These are phyloP conservation scores for Caenorhabditis sp. DNA, from an alignment of 2,888 invertebrate species.

Conservation along the genomic window DNA sequence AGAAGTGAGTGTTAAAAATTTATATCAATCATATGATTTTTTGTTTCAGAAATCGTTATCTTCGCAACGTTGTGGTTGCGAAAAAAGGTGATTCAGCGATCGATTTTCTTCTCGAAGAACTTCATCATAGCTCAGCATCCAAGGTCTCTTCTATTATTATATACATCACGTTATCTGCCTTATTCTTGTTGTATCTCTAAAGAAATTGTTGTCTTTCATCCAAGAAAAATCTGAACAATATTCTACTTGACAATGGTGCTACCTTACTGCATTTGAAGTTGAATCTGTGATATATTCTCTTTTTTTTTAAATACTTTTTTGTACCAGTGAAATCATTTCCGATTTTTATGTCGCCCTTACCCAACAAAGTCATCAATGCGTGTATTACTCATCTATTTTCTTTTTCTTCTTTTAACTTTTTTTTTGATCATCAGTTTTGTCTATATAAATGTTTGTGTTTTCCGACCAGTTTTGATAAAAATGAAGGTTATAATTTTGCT, in stretches of 20 bases:
- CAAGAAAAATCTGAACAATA: no score
- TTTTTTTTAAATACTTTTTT: background rate
- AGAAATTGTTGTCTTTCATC: no score
- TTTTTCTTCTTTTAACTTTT: background rate
- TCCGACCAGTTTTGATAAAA: background rate
- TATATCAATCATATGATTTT: background rate
- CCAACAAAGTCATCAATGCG: slow-evolving; percentile 3
- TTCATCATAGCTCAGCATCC: slow-evolving; percentile 37
- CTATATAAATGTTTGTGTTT: background rate
- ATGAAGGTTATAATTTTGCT: background rate
- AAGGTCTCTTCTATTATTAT: background rate
- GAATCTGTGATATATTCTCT: background rate
- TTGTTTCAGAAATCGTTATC: slow-evolving; percentile 48
- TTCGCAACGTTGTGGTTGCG: slow-evolving; percentile 62
- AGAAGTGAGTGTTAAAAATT: slow-evolving; percentile 36
- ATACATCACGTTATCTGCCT: background rate
- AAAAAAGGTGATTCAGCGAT: slow-evolving; percentile 67
- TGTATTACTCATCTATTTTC: slow-evolving; percentile 3
- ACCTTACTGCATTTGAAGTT: background rate
- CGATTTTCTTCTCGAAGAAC: slow-evolving; percentile 65
- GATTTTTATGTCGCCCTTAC: background rate
- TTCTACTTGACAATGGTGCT: background rate
- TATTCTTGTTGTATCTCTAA: background rate
- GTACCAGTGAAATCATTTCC: slow-evolving; percentile 5
- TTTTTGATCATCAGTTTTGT: background rate